These are phyloP conservation scores for Acleris laterana DNA, from an alignment of 2,888 invertebrate genomes.

Conservation along the genomic window DNA sequence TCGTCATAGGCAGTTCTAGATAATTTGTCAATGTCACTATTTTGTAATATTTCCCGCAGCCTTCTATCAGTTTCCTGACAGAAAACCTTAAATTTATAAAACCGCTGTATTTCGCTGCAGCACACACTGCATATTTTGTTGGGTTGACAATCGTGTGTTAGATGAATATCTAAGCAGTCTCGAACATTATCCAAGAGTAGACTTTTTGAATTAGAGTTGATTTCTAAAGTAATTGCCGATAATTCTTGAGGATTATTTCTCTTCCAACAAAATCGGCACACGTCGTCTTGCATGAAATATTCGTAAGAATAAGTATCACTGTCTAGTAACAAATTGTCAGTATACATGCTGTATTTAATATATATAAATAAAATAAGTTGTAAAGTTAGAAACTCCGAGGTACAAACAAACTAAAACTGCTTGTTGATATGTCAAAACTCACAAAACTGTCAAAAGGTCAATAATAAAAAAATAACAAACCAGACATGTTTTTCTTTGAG, in stretches of 20 bases:
- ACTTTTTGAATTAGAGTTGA: conserved; percentile 40
- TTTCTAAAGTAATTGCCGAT: conserved; percentile 42
- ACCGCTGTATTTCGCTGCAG: conserved; percentile 56
- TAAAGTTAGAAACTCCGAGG: neutral
- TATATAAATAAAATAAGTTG: neutral
- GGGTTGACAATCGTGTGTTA: conserved; percentile 49
- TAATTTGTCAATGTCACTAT: conserved; percentile 39
- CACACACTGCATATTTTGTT: conserved; percentile 64
- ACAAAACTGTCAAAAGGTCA: neutral
- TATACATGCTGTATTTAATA: conserved; percentile 30
- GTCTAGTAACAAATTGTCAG: conserved; percentile 42
- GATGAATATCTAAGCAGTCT: conserved; percentile 61
- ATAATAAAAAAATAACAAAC: conserved; percentile 12
- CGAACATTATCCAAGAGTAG: conserved; percentile 56
- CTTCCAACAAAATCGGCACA: conserved; percentile 71
- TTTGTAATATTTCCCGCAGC: conserved; percentile 51
- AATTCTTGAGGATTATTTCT: conserved; percentile 54
- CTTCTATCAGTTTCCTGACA: conserved; percentile 59
- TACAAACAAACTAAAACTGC: neutral
- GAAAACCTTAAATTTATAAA: conserved; percentile 63
- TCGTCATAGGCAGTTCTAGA: conserved; percentile 28
- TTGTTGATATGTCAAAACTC: neutral
- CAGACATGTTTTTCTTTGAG: neutral
- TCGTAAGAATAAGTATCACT: conserved; percentile 58
- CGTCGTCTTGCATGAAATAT: conserved; percentile 63